A percentile compares a stretch with the other conserved stretches of the same genome.
Evolutionary conservation across 53 echinoderm and acorn worm genomes (phyloP).

Genomic region (Henricia sp.): DNA sequence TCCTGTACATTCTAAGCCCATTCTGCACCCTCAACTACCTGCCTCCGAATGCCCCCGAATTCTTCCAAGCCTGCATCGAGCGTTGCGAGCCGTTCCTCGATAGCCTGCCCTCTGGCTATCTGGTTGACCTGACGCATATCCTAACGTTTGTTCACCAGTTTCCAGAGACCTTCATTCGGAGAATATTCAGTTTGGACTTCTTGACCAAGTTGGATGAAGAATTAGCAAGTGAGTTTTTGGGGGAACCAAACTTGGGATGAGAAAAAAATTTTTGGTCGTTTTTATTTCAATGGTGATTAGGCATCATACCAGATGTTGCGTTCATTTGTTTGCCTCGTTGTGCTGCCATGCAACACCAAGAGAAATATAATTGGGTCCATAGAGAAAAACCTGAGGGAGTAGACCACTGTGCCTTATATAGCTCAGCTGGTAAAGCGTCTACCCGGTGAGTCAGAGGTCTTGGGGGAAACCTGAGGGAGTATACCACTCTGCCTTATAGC

Average conservation of each 20-base stretch:
- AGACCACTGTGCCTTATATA: too few species aligned
- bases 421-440: too few species aligned
- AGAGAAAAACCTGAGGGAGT: too few species aligned
- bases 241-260: too few species aligned
- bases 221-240: conserved; percentile 73
- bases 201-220: conserved; percentile 91
- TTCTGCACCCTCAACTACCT: conserved; percentile 84
- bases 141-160: conserved; percentile 78
- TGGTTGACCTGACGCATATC: conserved; percentile 80
- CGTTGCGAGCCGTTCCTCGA: conserved; percentile 83
- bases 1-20: conserved; percentile 68
- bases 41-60: conserved; percentile 62
- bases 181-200: conserved; percentile 91
- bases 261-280: too few species aligned
- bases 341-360: background rate
- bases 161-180: conserved; percentile 75
- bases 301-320: too few species aligned
- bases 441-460: too few species aligned
- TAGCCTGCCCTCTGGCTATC: conserved; percentile 71
- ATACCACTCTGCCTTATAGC: too few species aligned
- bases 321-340: background rate
- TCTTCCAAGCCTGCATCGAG: conserved; percentile 77
- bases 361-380: too few species aligned
- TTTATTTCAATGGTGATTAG: too few species aligned
- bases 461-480: too few species aligned